Base-by-base conservation (phyloP, 2,888 invertebrate species). In the Notodonta dromedarius region DNA sequence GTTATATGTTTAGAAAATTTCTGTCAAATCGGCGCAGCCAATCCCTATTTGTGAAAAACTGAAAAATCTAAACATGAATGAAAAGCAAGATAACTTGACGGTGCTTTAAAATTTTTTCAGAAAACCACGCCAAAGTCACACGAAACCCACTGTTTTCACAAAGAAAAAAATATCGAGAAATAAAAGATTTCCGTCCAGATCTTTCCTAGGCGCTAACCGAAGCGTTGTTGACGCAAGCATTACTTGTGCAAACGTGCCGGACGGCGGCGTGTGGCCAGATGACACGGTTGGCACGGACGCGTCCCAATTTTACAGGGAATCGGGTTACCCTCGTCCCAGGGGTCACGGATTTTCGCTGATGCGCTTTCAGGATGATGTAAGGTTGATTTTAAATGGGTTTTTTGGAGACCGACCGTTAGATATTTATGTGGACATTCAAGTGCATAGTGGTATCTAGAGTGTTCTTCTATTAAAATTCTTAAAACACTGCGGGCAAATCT, bases 221-320 rank as follows among this genome's bases (percentile, higher is more conserved):
- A 40, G 55, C 72, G 70, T 71, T 89, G 88, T 90, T 90, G 88
- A 88, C 89, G 85, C 76, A 78, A 77, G 88, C 89, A 90, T 90
- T 90, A 90, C 88, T 89, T 88, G 89, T 82, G 84, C 86, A 90
- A 90, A 90, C 88, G 82, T 85, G 86, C 84, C 82, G 79, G 65
- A 35, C 40, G 40, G 14, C 40, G 55, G 9, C 12, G 55, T 39
- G 39, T 53, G 55, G 1, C 55, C 40, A 55, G 55, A 40, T 14
- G 5, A 14, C 55, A 40, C n/a, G n/a, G 39, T 54, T 54, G n/a
- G n/a, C 54, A 54, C 54, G 54, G 54, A 54, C 54, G 39, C 39
- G 52, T 52, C 52, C 54, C 54, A 54, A 54, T 54, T 54, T 39
- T 54, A 46, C 54, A 54, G 35, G 54, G 54, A 13, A 35, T 54